Evolutionary conservation across 2,797 vertebrate species (phyloP).

Genomic region (Agapornis canus): DNA sequence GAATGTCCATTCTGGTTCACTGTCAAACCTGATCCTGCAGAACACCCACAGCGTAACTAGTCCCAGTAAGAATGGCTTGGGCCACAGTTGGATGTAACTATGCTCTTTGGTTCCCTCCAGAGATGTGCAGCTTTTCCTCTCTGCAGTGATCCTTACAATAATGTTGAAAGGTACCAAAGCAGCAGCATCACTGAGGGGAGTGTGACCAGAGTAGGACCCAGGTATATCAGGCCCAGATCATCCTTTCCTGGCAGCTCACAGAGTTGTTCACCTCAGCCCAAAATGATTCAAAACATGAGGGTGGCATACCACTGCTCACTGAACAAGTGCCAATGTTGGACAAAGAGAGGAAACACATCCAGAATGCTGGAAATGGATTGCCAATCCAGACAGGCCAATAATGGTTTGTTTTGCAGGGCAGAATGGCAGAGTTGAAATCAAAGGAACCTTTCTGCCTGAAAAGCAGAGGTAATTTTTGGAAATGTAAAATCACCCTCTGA

Average conservation of each 20-base stretch:
- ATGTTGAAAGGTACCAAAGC: neutral
- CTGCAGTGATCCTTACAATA: neutral
- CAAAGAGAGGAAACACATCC: neutral
- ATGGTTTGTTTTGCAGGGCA: neutral
- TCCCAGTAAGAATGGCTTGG: neutral
- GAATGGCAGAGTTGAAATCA: neutral
- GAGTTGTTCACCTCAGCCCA: neutral
- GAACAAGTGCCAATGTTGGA: neutral
- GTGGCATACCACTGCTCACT: neutral
- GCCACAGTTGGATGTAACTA: neutral
- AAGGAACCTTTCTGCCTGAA: neutral
- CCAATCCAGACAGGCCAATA: neutral
- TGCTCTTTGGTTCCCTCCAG: neutral
- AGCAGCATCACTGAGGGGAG: neutral
- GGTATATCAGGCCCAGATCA: fast-evolving
- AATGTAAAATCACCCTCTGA: neutral
- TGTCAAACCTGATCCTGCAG: constrained; percentile 19
- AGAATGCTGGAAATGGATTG: neutral
- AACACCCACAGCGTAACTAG: constrained; percentile 63
- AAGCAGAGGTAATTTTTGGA: neutral
- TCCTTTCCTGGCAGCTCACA: neutral
- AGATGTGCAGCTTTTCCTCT: neutral
- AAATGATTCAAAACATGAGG: neutral
- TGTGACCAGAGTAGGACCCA: neutral
- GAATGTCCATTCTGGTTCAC: constrained; percentile 60